These are phyloP conservation scores for Nyleta sp. DNA, from an alignment of 2,888 invertebrate genomes.

Conservation along the genomic window DNA sequence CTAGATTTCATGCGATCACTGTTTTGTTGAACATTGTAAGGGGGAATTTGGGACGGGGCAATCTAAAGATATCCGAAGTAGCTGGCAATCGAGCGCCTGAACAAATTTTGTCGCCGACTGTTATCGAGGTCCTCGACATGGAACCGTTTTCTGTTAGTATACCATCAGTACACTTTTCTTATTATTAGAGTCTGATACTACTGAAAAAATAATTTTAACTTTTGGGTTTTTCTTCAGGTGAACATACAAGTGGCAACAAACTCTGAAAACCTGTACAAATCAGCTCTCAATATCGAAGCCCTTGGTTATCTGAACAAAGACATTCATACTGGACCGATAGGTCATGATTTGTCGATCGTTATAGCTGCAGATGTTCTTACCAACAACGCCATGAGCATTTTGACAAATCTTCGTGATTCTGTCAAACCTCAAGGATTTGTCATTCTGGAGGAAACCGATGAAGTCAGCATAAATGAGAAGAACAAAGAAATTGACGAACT, in stretches of 20 bases:
- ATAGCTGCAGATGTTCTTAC: slow-evolving; percentile 87
- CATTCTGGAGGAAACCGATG: slow-evolving; percentile 87
- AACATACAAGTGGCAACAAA: slow-evolving; percentile 85
- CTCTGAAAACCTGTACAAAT: slow-evolving; percentile 84
- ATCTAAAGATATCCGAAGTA: slow-evolving; percentile 89
- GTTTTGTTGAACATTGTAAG: slow-evolving; percentile 88
- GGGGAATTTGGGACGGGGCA: slow-evolving; percentile 88
- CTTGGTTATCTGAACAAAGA: slow-evolving; percentile 88
- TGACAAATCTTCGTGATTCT: slow-evolving; percentile 85
- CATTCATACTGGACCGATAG: slow-evolving; percentile 84
- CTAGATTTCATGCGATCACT: slow-evolving; percentile 89
- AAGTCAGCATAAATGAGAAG: slow-evolving; percentile 67
- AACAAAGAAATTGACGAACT: slow-evolving; percentile 71
- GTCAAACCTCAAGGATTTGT: slow-evolving; percentile 88
- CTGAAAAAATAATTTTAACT: too few relatives aligned
- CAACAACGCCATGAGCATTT: slow-evolving; percentile 83
- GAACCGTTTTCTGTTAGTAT: slow-evolving; percentile 85
- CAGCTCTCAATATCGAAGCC: slow-evolving; percentile 85
- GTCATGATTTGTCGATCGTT: slow-evolving; percentile 88
- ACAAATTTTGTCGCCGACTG: slow-evolving; percentile 84
- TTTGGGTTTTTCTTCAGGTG: slow-evolving; percentile 76
- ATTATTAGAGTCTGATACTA: too few relatives aligned
- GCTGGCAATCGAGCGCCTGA: slow-evolving; percentile 87
- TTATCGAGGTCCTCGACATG: slow-evolving; percentile 86
- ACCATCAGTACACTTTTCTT: too few relatives aligned